phyloP scores from a whole-genome alignment of 2,888 invertebrate genomes.

The Andrena dorsata region DNA sequence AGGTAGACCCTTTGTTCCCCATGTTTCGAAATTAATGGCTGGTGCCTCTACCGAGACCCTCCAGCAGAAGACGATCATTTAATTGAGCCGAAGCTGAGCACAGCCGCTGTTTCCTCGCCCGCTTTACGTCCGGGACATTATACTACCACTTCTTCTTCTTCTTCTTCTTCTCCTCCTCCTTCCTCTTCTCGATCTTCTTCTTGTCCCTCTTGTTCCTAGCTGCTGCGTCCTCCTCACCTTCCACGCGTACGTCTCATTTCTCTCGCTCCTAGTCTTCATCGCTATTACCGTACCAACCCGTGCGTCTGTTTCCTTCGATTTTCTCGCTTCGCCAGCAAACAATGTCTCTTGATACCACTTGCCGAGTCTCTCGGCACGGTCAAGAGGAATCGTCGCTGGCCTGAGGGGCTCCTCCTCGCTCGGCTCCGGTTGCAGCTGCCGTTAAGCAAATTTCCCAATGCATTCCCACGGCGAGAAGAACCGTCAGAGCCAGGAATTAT shows the following conservation, averaged over 20 bases:
- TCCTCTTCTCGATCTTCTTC: conserved; percentile 9
- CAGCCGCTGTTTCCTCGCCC: conserved; percentile 67
- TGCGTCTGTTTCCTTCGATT: conserved; percentile 57
- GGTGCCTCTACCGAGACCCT: conserved; percentile 73
- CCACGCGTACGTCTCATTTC: conserved; percentile 46
- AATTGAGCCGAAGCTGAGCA: conserved; percentile 76
- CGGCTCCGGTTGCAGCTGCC: conserved; percentile 58
- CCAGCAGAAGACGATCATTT: conserved; percentile 78
- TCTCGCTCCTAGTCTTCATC: conserved; percentile 34
- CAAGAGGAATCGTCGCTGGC: conserved; percentile 59
- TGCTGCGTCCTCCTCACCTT: conserved; percentile 24
- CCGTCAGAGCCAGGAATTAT: conserved; percentile 35
- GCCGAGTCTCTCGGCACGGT: conserved; percentile 27
- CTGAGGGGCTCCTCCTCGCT: conserved; percentile 27
- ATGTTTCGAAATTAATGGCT: conserved; percentile 83
- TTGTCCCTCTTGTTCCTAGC: conserved; percentile 10
- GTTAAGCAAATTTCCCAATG: conserved; percentile 66
- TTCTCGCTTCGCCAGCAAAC: conserved; percentile 57
- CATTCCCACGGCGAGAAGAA: conserved; percentile 57
- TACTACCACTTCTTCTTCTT: conserved; percentile 52
- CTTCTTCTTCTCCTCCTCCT: not conserved
- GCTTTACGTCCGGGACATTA: conserved; percentile 68
- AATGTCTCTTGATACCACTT: conserved; percentile 61
- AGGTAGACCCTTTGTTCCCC: conserved; percentile 82
- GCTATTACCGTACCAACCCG: conserved; percentile 54